Base-by-base conservation (phyloP, 23 tunicate genomes). In the Styela plicata region DNA sequence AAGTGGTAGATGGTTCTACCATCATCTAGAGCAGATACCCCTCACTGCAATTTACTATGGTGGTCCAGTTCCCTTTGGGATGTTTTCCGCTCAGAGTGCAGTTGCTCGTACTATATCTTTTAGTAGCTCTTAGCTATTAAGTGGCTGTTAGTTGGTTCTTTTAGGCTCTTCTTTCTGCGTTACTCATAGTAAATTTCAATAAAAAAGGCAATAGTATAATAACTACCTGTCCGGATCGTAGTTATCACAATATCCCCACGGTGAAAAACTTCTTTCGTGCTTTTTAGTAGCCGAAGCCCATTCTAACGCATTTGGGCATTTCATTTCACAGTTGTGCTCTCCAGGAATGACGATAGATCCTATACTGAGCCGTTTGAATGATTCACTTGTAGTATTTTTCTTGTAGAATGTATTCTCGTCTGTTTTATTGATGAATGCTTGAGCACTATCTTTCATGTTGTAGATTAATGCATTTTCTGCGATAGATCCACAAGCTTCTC, bases 181-280 rank as follows among this genome's bases (percentile, higher is more conserved):
- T n/a, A n/a, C n/a, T n/a, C n/a, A n/a, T n/a, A n/a, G n/a, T n/a
- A n/a, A n/a, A n/a, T n/a, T n/a, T n/a, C n/a, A n/a, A n/a, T n/a
- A n/a, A n/a, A n/a, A n/a, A n/a, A n/a, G n/a, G n/a, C n/a, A n/a
- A 44, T 44, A 13, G 13, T 5, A 44, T 44, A 5, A 13, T 25
- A 25, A 0, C 16, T 76, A 76, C 81, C 81, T 76, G 26, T 76
- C 66, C 10, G 81, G 81, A 26, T 76, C 81, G 66, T 76, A 76
- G 37, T 76, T 25, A 20, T 53, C 33, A 52, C 66, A 44, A 76
- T 36, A 76, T 36, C 31, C 31, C 81, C 81, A 76, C 19, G 81
- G 81, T 76, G 81, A 76, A 22, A 24, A n/a, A 2, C 81, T 76
- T 13, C 66, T 20, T 44, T 44, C 66, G 24, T 76, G 36, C 64